Percentiles rank a stretch among this genome's conserved stretches.
Conservation (phyloP, 2,888 invertebrate species). For the Tuberolachnus salignus region DNA sequence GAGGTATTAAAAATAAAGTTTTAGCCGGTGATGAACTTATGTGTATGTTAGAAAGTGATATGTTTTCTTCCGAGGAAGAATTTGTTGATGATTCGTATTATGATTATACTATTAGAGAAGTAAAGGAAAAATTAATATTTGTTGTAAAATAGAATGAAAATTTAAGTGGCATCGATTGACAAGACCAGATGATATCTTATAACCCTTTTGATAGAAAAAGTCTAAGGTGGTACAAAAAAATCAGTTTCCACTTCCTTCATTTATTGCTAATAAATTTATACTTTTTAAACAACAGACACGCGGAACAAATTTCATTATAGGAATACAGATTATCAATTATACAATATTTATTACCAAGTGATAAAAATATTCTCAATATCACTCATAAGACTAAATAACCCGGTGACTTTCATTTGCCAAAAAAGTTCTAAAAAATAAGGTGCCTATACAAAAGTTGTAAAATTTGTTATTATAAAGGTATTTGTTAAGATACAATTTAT, state of each 20-base stretch:
- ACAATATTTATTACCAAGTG: not conserved
- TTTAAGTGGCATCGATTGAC: not conserved
- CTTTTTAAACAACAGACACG: constrained; percentile 16
- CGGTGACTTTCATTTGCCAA: not conserved
- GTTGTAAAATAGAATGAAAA: not conserved
- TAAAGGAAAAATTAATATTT: not conserved
- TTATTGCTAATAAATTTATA: constrained; percentile 13
- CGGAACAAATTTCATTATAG: not conserved
- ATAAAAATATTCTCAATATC: not conserved
- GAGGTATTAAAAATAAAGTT: not conserved
- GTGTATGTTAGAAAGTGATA: constrained; percentile 2
- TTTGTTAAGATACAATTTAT: constrained; percentile 1
- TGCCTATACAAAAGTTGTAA: constrained; percentile 23
- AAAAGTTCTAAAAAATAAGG: constrained; percentile 19
- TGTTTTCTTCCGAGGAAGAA: constrained; percentile 1
- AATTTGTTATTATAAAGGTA: constrained; percentile 18
- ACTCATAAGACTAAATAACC: not conserved
- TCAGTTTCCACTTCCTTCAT: constrained; percentile 10
- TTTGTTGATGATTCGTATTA: not conserved
- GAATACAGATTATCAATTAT: not conserved
- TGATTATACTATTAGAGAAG: not conserved
- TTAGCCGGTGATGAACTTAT: not conserved
- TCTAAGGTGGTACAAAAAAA: constrained; percentile 16
- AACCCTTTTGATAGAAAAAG: not conserved
- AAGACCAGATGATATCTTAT: not conserved